Conservation (phyloP, 2,797 vertebrate species). For the Tangara arthus region DNA sequence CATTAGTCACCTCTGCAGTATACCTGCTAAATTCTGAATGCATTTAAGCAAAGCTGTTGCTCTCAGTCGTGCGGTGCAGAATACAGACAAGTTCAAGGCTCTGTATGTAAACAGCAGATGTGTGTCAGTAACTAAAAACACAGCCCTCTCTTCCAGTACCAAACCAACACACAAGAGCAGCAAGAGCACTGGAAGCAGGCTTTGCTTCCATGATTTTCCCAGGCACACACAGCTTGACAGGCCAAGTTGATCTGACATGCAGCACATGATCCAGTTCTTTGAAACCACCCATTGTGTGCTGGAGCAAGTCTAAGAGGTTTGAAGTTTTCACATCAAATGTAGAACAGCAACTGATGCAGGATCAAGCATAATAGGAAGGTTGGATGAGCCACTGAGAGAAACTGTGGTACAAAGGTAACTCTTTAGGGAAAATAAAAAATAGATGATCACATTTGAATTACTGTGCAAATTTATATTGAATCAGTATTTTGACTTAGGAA, state of each 20-base stretch:
- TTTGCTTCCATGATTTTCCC: background rate
- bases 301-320: background rate
- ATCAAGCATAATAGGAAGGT: background rate
- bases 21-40: background rate
- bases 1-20: background rate
- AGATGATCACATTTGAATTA: background rate
- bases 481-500: background rate
- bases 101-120: background rate
- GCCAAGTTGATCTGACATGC: fast-evolving
- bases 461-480: background rate
- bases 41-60: background rate
- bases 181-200: background rate
- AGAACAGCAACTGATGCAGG: background rate
- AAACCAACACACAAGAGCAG: background rate
- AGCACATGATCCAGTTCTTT: background rate
- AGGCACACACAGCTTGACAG: fast-evolving
- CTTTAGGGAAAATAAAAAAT: background rate
- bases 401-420: background rate
- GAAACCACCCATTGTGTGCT: background rate
- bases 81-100: background rate
- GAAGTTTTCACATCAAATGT: background rate
- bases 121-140: background rate
- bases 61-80: background rate
- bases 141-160: background rate
- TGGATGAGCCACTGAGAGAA: background rate